Percentiles rank a stretch among this genome's conserved stretches.
Conservation (phyloP, 2,113 vertebrate genomes). For the Vireo altiloquus region DNA sequence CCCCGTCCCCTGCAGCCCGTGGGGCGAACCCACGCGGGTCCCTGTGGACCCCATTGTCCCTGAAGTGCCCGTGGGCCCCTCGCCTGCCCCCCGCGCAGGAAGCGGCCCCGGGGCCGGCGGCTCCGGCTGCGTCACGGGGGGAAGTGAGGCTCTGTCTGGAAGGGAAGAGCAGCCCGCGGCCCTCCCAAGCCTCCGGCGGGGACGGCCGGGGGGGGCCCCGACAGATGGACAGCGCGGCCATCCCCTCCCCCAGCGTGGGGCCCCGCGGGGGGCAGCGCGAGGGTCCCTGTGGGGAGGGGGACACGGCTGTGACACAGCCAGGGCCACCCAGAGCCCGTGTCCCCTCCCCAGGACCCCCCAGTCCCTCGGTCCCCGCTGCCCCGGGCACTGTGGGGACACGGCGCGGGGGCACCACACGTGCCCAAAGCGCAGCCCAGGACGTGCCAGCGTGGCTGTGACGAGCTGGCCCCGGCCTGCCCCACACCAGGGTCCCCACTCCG, state of each 20-base stretch:
- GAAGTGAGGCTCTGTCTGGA: constrained; percentile 74
- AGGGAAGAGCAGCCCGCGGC: constrained; percentile 43
- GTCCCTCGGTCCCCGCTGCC: background rate
- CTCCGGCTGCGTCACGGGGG: constrained; percentile 44
- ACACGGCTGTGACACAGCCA: background rate
- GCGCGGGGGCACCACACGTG: background rate
- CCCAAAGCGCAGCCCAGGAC: background rate
- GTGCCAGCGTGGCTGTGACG: background rate
- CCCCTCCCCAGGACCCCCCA: rapidly evolving
- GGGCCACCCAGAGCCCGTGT: background rate
- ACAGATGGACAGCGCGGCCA: background rate
- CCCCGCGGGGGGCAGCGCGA: background rate
- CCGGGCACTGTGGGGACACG: background rate
- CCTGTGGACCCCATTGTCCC: background rate
- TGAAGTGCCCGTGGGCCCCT: background rate
- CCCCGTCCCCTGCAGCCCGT: background rate
- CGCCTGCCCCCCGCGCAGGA: background rate
- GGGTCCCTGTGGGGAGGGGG: background rate
- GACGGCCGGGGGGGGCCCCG: background rate
- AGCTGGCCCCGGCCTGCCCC: background rate
- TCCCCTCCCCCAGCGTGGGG: background rate
- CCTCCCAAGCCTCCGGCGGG: background rate
- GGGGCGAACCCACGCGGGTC: background rate
- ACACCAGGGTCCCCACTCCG: background rate
- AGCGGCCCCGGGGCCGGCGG: background rate